Conservation (phyloP, 37 sponge, comb jelly and placozoan genomes). For the Cliona cf. orientalis region DNA sequence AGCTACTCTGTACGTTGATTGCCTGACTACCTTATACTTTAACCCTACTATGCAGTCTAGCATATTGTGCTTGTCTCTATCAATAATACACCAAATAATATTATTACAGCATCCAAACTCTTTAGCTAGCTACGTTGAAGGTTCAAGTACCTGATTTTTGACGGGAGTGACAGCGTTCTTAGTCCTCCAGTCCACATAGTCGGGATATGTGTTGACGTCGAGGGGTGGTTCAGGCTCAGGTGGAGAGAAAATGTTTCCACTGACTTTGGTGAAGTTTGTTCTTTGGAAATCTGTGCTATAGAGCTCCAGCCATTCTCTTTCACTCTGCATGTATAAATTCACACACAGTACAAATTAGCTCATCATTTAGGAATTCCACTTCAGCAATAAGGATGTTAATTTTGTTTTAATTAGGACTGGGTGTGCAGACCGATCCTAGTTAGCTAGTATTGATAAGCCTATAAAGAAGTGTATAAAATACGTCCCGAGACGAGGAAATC, state of each 20-base stretch:
- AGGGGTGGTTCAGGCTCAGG: neutral
- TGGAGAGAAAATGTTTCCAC: neutral
- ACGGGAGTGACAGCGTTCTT: constrained; percentile 57
- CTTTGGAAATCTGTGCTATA: too few species aligned
- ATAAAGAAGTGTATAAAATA: too few species aligned
- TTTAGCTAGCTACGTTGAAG: too few species aligned
- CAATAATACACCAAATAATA: neutral
- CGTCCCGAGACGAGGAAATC: too few species aligned
- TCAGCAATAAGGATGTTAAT: too few species aligned
- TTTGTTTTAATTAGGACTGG: too few species aligned
- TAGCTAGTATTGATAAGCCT: too few species aligned
- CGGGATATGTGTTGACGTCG: constrained; percentile 12
- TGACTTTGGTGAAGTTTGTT: neutral
- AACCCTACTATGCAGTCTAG: neutral
- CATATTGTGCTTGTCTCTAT: neutral
- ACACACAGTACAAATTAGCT: neutral
- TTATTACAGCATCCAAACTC: too few species aligned
- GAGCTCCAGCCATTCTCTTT: neutral
- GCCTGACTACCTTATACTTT: too few species aligned
- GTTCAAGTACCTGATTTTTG: constrained; percentile 62
- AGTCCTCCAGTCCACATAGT: constrained; percentile 60
- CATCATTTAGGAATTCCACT: too few species aligned
- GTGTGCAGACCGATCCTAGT: too few species aligned
- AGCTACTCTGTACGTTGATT: too few species aligned
- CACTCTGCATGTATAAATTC: neutral